These are phyloP conservation scores for Sceloporus undulatus DNA, from an alignment of 2,113 vertebrate species.

Conservation along the genomic window DNA sequence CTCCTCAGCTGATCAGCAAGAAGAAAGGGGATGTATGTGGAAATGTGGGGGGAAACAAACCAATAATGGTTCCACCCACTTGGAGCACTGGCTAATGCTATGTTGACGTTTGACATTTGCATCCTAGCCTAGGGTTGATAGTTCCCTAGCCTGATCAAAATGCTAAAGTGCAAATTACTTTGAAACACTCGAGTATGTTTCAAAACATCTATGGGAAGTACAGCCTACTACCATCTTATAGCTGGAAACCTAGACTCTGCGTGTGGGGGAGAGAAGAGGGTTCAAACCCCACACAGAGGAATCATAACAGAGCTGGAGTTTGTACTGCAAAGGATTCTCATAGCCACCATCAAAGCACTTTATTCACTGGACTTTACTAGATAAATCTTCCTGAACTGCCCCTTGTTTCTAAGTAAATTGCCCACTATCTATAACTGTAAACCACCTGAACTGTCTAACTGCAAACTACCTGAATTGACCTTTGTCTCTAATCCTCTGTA, in stretches of 20 bases:
- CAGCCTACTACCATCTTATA: not conserved
- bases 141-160: not conserved
- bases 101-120: too few species aligned
- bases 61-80: too few species aligned
- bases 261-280: not conserved
- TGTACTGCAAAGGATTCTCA: not conserved
- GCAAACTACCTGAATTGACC: not conserved
- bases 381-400: not conserved
- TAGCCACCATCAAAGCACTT: not conserved
- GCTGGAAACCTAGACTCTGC: not conserved
- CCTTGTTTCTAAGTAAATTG: not conserved
- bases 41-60: too few species aligned
- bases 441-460: too few species aligned
- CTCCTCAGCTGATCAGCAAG: too few species aligned
- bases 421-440: too few species aligned
- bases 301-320: not conserved
- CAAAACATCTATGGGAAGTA: not conserved
- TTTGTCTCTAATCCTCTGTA: accelerated
- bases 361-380: not conserved
- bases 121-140: too few species aligned
- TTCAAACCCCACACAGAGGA: not conserved
- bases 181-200: not conserved
- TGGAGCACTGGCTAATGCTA: too few species aligned
- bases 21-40: too few species aligned
- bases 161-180: not conserved